Base-by-base conservation (phyloP, 2,888 invertebrate species). In the Noctua janthe region DNA sequence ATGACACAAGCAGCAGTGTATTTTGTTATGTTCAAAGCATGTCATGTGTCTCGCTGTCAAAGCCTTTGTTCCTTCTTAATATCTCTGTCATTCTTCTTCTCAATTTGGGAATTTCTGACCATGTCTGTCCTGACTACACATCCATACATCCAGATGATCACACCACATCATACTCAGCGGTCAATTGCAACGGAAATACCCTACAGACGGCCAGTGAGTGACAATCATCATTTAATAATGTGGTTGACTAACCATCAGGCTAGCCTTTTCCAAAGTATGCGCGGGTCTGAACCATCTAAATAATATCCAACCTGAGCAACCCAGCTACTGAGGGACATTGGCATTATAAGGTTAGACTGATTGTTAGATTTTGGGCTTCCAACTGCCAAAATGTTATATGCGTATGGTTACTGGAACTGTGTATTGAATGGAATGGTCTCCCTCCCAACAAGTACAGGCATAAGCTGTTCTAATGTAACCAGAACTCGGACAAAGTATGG, bases 81-180 rank as follows among this genome's bases (percentile, higher is more conserved):
- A 17, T 74, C 76, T 72, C 67, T 76, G 73, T 81, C 86, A 72
- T 81, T 83, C 76, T 79, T 81, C 82, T 81, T 81, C 83, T 85
- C 73, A 86, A 80, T 77, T 72, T 83, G 80, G 78, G 69, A 81
- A 94, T 29, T 97, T 87, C 81, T 80, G 98, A 6, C 97, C 97
- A 84, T 84, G 90, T 97, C 98, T 78, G 98, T 81, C 80, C 89
- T 67, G 83, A 81, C 29, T 82, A 82, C 51, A 79, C 79, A 75
- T 82, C 77, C 76, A 81, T 74, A 71, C 74, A 69, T 77, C 80
- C 87, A 80, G 87, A 80, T 80, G 75, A 98, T 47, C 97, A 97
- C 85, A 96, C 80, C 80, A 82, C 96, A 75, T 96, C 96, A 75
- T 96, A 97, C 90, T 95, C 96, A 80, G 94, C 97, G 83, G 95